phyloP scores from a whole-genome alignment of 2,888 invertebrate genomes.

The Ramazzottius varieornatus region DNA sequence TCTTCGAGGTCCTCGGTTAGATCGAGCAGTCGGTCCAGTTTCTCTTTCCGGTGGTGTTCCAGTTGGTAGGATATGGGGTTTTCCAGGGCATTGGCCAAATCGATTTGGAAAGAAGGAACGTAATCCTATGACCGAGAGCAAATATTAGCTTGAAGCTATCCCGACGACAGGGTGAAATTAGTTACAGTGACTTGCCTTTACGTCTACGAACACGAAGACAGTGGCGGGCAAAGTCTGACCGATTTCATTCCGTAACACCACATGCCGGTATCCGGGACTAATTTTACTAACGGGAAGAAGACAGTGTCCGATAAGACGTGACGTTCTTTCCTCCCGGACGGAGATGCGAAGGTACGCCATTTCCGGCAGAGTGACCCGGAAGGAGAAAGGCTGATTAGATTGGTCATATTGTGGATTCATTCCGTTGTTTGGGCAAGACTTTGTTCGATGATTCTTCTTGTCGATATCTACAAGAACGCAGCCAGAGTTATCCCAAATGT shows the following conservation, averaged over 20 bases:
- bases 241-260: background rate
- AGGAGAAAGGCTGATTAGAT: background rate
- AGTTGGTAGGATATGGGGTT: background rate
- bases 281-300: background rate
- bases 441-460: background rate
- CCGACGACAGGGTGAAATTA: too few species aligned
- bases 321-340: background rate
- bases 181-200: background rate
- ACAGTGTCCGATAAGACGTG: background rate
- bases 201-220: background rate
- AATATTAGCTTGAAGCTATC: background rate
- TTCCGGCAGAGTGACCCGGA: background rate
- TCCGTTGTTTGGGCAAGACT: background rate
- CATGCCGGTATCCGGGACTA: conserved; percentile 1
- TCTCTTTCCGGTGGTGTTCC: background rate
- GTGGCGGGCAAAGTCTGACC: background rate
- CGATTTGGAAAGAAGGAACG: background rate
- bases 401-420: conserved; percentile 2
- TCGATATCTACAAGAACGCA: background rate
- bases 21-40: background rate
- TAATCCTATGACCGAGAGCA: background rate
- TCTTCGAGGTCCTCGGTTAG: background rate
- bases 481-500: too few species aligned
- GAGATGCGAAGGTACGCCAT: background rate
- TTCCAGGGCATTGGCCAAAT: conserved; percentile 1